A percentile compares a stretch with the other conserved stretches of the same genome.
Conservation (phyloP, 2,797 vertebrate species). For the Thripadectes ignobilis region DNA sequence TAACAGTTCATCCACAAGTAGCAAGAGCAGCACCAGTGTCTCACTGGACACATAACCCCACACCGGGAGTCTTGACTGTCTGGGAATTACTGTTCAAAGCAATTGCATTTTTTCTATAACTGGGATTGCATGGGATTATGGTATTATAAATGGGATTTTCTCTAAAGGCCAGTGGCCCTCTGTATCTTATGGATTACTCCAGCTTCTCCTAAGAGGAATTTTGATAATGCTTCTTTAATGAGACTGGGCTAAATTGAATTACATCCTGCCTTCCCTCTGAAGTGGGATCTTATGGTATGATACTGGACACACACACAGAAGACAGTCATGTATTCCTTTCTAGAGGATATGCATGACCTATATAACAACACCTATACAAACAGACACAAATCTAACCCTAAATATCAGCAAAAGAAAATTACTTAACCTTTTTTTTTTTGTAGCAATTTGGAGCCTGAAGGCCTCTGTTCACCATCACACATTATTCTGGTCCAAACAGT, state of each 20-base stretch:
- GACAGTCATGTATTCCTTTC: background rate
- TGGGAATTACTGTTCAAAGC: background rate
- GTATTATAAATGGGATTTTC: slow-evolving; percentile 28
- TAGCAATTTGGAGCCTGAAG: background rate
- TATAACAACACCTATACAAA: background rate
- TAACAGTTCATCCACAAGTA: background rate
- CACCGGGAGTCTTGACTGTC: background rate
- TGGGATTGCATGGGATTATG: slow-evolving; percentile 24
- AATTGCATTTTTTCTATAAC: slow-evolving; percentile 21
- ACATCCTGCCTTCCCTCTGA: background rate
- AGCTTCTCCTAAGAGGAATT: slow-evolving; percentile 19
- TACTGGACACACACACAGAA: rapidly evolving
- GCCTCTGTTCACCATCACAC: background rate
- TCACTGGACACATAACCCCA: background rate
- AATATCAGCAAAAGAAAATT: background rate
- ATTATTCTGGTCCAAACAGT: background rate
- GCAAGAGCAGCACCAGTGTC: background rate
- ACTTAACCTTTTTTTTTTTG: background rate
- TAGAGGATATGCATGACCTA: background rate
- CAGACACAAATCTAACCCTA: background rate
- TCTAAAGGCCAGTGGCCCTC: background rate
- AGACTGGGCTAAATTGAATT: slow-evolving; percentile 23
- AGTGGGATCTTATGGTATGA: background rate
- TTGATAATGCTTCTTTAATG: slow-evolving; percentile 21
- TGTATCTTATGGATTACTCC: background rate